Conservation (phyloP, 2,888 invertebrate genomes). For the Dyspetes luteomarginatus region DNA sequence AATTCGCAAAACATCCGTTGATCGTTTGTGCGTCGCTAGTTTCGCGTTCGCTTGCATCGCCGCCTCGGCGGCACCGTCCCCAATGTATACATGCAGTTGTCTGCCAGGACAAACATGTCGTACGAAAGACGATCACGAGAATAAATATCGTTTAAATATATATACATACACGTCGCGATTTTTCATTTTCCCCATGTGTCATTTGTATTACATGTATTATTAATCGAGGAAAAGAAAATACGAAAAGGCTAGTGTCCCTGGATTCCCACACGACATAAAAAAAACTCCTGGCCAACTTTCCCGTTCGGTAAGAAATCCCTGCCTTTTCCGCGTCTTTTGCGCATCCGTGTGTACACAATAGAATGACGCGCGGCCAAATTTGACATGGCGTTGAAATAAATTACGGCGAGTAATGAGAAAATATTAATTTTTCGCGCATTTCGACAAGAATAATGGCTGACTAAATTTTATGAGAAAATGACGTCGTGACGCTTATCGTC, state of each 20-base stretch:
- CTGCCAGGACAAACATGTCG: conserved; percentile 74
- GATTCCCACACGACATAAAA: conserved; percentile 54
- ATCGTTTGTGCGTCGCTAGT: background rate
- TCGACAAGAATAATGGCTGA: conserved; percentile 15
- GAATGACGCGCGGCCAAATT: conserved; percentile 65
- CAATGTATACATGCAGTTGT: conserved; percentile 79
- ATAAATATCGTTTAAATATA: conserved; percentile 69
- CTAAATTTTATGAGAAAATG: background rate
- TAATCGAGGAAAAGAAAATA: conserved; percentile 4
- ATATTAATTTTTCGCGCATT: background rate
- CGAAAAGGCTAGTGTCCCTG: conserved; percentile 45
- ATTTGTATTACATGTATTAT: conserved; percentile 34
- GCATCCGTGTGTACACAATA: conserved; percentile 33
- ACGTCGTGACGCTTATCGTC: conserved; percentile 47
- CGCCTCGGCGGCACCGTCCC: conserved; percentile 70
- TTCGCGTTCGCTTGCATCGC: conserved; percentile 26
- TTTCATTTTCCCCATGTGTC: conserved; percentile 67
- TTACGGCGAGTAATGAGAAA: background rate
- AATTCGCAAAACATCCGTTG: background rate
- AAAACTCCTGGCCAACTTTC: conserved; percentile 59
- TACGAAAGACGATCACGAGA: conserved; percentile 68
- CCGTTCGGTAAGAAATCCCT: conserved; percentile 63
- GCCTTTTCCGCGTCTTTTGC: conserved; percentile 49
- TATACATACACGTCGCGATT: conserved; percentile 68
- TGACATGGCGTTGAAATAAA: conserved; percentile 75